Evolutionary conservation across 2,888 invertebrate species (phyloP).

Genomic region (Antheraea yamamai): DNA sequence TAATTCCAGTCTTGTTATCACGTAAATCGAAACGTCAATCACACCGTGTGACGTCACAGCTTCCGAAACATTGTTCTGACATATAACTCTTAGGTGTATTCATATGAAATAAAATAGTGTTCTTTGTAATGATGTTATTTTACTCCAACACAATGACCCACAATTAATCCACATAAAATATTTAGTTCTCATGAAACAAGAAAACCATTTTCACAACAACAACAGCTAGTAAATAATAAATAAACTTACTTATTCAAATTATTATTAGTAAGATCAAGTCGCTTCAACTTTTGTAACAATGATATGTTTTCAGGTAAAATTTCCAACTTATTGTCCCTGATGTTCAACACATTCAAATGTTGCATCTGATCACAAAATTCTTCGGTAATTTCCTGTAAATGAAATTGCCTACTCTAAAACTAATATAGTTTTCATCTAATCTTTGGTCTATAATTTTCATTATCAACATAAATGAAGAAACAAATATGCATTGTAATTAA

Average conservation of each 20-base stretch:
- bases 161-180: no score
- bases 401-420: background rate
- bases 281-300: constrained; percentile 87
- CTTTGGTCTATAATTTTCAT: background rate
- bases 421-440: background rate
- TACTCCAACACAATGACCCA: no score
- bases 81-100: no score
- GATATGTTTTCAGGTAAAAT: constrained; percentile 90
- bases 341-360: constrained; percentile 87
- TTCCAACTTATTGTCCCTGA: constrained; percentile 91
- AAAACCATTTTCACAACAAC: background rate
- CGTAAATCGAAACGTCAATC: no score
- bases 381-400: constrained; percentile 84
- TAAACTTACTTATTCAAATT: constrained; percentile 78
- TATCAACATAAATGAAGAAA: background rate
- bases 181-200: no score
- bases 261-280: constrained; percentile 93
- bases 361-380: constrained; percentile 88
- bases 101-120: no score
- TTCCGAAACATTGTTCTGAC: no score
- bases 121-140: no score
- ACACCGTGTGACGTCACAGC: no score
- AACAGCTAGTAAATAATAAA: background rate
- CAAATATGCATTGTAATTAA: no score
- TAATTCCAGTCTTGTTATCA: no score